Conservation (phyloP, 2,797 vertebrate genomes). For the Poeciliopsis gracilis region DNA sequence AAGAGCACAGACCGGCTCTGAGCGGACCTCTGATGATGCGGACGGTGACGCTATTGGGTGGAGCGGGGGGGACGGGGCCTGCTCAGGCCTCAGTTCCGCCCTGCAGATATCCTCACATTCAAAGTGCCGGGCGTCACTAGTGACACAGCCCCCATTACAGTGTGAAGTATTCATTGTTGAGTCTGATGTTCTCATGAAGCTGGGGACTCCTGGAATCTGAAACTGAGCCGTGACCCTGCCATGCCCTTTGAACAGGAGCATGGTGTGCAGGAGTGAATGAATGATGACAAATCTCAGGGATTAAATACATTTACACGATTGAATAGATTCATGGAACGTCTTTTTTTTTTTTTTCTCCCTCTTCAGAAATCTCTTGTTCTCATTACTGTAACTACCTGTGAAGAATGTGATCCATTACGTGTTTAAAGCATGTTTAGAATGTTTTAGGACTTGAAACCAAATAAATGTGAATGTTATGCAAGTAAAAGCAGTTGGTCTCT, state of each 20-base stretch:
- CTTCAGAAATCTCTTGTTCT: conserved; percentile 78
- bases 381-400: conserved; percentile 98
- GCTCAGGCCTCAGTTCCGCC: not conserved
- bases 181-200: not conserved
- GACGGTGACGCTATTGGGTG: not conserved
- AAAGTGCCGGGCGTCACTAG: not conserved
- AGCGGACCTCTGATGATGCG: conserved; percentile 5
- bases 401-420: conserved; percentile 97
- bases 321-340: conserved; percentile 55
- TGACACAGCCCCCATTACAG: not conserved
- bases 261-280: conserved; percentile 26
- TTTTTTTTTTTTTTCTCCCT: conserved; percentile 48
- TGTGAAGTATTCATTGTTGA: not conserved
- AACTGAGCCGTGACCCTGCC: not conserved
- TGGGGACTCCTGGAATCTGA: not conserved
- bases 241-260: conserved; percentile 39
- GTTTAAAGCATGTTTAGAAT: conserved; percentile 98
- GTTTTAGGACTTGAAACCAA: conserved; percentile 97
- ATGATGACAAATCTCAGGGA: conserved; percentile 67
- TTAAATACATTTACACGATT: conserved; percentile 37
- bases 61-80: no score
- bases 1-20: conserved; percentile 31
- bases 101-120: not conserved
- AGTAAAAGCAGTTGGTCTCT: conserved; percentile 54
- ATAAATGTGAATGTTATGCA: conserved; percentile 99